Evolutionary conservation across 1,140 invertebrate genomes (phyloP).

Genomic region (Drosophila malerkotliana): DNA sequence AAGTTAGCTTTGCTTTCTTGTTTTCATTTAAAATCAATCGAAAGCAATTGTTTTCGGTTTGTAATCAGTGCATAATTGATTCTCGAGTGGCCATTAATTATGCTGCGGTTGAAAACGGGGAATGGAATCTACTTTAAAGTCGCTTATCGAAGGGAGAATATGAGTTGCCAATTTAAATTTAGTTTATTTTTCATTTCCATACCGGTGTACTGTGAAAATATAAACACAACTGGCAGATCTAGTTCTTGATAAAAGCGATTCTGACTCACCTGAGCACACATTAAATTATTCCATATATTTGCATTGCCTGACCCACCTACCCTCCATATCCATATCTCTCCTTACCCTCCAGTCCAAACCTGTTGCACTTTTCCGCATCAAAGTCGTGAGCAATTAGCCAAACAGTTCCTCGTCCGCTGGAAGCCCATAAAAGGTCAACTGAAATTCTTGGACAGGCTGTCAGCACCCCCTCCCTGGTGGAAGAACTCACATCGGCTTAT

Average conservation of each 20-base stretch:
- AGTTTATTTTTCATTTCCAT: slow-evolving; percentile 9
- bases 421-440: slow-evolving; percentile 65
- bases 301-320: slow-evolving; percentile 12
- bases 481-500: slow-evolving; percentile 57
- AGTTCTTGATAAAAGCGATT: slow-evolving; percentile 23
- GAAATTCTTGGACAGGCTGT: slow-evolving; percentile 10
- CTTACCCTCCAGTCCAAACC: slow-evolving; percentile 32
- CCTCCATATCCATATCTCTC: neutral
- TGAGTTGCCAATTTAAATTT: slow-evolving; percentile 23
- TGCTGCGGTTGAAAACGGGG: neutral
- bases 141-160: slow-evolving; percentile 8
- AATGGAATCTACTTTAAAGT: neutral
- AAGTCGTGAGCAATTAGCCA: slow-evolving; percentile 70
- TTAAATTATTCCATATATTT: slow-evolving; percentile 38
- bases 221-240: slow-evolving; percentile 29
- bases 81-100: neutral
- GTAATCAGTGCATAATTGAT: neutral
- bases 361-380: slow-evolving; percentile 76
- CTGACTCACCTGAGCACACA: slow-evolving; percentile 21
- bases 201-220: neutral
- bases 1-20: too few relatives aligned
- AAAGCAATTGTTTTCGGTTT: neutral
- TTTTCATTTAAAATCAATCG: slow-evolving; percentile 10
- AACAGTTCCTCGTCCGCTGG: slow-evolving; percentile 52
- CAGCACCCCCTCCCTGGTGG: slow-evolving; percentile 5